These are phyloP conservation scores for Desmophyllum pertusum DNA, from an alignment of 92 coral and sea anemone species.

Conservation along the genomic window DNA sequence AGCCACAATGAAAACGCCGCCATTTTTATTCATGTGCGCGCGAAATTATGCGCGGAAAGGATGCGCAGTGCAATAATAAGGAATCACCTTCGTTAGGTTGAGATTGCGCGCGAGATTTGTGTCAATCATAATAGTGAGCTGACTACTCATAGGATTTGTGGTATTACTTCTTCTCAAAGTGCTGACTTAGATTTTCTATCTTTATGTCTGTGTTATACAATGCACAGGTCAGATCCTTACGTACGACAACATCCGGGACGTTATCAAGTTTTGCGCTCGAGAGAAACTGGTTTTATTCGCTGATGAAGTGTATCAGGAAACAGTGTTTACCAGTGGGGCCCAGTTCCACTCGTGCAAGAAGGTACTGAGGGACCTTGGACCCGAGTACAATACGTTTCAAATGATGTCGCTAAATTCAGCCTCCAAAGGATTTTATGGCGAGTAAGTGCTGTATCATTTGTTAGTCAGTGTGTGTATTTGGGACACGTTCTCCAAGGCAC, in stretches of 20 bases:
- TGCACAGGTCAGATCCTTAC: constrained; percentile 89
- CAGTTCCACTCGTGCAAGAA: constrained; percentile 81
- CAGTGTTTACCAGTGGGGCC: constrained; percentile 61
- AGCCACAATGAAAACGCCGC: too few relatives aligned
- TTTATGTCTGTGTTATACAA: not conserved
- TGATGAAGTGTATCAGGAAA: constrained; percentile 95
- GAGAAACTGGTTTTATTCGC: constrained; percentile 82
- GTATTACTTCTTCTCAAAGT: not conserved
- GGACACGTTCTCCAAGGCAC: not conserved
- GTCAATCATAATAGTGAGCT: too few relatives aligned
- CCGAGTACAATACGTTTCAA: constrained; percentile 73
- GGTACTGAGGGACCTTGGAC: constrained; percentile 84
- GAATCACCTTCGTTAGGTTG: too few relatives aligned
- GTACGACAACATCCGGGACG: constrained; percentile 74
- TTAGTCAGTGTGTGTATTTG: not conserved
- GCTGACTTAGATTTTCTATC: not conserved
- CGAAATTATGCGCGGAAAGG: too few relatives aligned
- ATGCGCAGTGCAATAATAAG: too few relatives aligned
- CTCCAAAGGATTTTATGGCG: constrained; percentile 88
- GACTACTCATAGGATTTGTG: not conserved
- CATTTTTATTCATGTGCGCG: too few relatives aligned
- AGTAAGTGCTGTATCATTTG: constrained; percentile 57
- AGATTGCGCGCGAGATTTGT: too few relatives aligned
- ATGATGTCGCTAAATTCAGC: constrained; percentile 79
- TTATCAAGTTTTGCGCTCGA: constrained; percentile 80